Conservation (phyloP, 2,113 vertebrate genomes). For the Pipra filicauda region DNA sequence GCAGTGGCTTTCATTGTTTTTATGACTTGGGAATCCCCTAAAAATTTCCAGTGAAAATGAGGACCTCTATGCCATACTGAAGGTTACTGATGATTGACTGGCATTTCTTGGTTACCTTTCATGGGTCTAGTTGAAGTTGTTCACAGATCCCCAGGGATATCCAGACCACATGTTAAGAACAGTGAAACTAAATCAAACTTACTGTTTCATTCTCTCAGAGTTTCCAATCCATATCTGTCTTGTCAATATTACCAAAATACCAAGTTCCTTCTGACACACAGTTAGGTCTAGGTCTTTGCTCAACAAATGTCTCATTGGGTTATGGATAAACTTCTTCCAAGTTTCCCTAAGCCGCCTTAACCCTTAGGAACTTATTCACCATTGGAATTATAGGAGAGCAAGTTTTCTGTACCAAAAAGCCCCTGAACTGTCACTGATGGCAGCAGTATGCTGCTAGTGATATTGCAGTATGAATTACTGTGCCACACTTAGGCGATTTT, state of each 20-base stretch:
- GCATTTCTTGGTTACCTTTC: neutral
- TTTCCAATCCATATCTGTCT: neutral
- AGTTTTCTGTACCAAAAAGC: neutral
- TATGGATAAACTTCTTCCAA: neutral
- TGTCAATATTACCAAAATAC: neutral
- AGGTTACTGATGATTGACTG: neutral
- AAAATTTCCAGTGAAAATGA: neutral
- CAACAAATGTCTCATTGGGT: neutral
- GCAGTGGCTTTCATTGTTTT: neutral
- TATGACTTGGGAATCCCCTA: neutral
- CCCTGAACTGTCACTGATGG: neutral
- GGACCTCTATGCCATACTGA: neutral
- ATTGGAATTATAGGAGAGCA: neutral
- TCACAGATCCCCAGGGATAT: neutral
- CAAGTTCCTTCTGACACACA: neutral
- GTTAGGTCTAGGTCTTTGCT: neutral
- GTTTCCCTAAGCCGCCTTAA: neutral
- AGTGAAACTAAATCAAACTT: neutral
- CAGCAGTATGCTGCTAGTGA: neutral
- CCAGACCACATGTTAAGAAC: neutral
- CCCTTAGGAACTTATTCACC: neutral
- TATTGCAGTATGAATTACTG: neutral
- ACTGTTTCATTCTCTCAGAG: neutral
- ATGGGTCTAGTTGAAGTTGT: neutral
- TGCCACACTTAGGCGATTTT: neutral